Base-by-base conservation (phyloP, 2,797 vertebrate species). In the Phataginus tricuspis region DNA sequence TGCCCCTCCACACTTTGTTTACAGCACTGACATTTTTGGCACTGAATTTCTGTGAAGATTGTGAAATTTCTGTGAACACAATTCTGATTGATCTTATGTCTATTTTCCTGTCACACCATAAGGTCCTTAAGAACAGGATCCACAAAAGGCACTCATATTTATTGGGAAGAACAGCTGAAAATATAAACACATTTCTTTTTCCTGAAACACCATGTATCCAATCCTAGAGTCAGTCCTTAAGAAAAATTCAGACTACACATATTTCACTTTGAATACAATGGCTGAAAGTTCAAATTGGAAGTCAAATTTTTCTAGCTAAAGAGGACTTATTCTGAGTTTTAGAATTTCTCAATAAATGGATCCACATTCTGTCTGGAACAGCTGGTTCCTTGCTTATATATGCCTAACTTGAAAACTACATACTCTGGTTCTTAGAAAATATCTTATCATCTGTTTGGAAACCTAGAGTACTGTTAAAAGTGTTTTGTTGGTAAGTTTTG, bases 381-480 rank as follows among this genome's bases (percentile, higher is more conserved):
- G 75, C 64, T 37, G 37, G 59, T 79, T 91, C 74, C 53, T 89
- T 91, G 57, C 4, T 91, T 77, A 92, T 71, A 42, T 71, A 66
- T n/a, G 49, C 89, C 53, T 86, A 96, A 93, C 53, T 59, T 68
- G 49, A 96, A 96, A 96, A 94, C 59, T 66, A 93, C n/a, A 88
- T 29, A 86, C 37, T 68, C 79, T 91, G 78, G 63, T 63, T 86
- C 34, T 95, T 91, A 79, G 61, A 96, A 92, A 87, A 42, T 37
- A 89, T 51, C 77, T 49, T 75, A 0, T 39, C 45, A 74, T 90
- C 53, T 95, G 42, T 63, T 80, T 90, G 18, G 74, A 91, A 96
- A 95, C 19, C 27, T 29, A 83, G 27, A 74, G 37, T 25, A 66
- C 34, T 57, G 6, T 89, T 82, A 87, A 82, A 74, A 84, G 9